A percentile compares a stretch with the other conserved stretches of the same genome.
These are phyloP conservation scores for Hirtodrosophila trivittata DNA, from an alignment of 2,888 invertebrate genomes.

Conservation along the genomic window DNA sequence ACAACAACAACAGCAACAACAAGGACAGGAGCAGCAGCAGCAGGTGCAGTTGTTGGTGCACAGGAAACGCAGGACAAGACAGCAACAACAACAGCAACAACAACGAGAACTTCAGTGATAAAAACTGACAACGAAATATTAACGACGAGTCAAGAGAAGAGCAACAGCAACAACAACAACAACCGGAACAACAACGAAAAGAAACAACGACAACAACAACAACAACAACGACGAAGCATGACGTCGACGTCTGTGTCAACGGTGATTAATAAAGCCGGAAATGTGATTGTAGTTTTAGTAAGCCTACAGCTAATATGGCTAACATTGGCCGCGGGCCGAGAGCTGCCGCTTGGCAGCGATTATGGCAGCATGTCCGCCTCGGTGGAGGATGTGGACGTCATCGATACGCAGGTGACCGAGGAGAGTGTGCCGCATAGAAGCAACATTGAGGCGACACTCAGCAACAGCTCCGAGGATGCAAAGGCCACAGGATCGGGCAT, in stretches of 20 bases:
- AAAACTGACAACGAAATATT: conserved; percentile 60
- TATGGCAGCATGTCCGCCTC: conserved; percentile 56
- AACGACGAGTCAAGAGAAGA: conserved; percentile 49
- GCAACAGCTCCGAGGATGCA: conserved; percentile 57
- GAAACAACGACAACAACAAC: not conserved
- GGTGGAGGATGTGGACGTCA: conserved; percentile 56
- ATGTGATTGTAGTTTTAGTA: conserved; percentile 65
- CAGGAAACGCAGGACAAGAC: conserved; percentile 60
- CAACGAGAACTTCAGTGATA: conserved; percentile 33
- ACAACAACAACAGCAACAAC: conserved; percentile 9
- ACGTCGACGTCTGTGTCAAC: conserved; percentile 49
- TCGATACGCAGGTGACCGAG: conserved; percentile 57
- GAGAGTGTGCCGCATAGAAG: conserved; percentile 34
- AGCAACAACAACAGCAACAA: conserved; percentile 11
- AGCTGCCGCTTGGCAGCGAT: conserved; percentile 58
- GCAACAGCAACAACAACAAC: conserved; percentile 27
- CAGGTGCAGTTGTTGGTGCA: conserved; percentile 56
- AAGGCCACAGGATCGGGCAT: conserved; percentile 9
- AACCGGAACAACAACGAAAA: conserved; percentile 15
- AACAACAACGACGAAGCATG: conserved; percentile 39
- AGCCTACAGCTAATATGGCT: conserved; percentile 65
- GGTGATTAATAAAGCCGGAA: conserved; percentile 69
- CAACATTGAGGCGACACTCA: conserved; percentile 37
- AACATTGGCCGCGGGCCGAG: conserved; percentile 36
- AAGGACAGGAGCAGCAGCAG: conserved; percentile 38